These are phyloP conservation scores for Periophthalmus magnuspinnatus DNA, from an alignment of 2,797 vertebrate species.

Conservation along the genomic window DNA sequence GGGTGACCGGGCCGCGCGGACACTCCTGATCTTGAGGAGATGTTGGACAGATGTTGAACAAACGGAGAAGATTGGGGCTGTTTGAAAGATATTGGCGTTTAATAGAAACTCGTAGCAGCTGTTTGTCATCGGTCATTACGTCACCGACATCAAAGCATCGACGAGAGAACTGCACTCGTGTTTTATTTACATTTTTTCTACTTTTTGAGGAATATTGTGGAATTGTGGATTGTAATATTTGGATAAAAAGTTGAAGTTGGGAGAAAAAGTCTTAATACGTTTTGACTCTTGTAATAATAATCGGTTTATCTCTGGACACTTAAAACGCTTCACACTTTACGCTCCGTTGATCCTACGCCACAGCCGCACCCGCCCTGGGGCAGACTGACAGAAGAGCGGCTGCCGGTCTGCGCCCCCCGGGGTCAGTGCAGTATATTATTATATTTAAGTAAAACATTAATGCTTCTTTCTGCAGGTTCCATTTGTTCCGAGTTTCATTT, in stretches of 20 bases:
- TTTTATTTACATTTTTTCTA: not conserved
- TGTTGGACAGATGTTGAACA: slow-evolving; percentile 4
- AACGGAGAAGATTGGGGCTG: not conserved
- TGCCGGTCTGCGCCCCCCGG: too few relatives aligned
- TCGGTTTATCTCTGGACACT: not conserved
- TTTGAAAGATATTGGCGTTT: not conserved
- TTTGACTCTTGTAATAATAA: not conserved
- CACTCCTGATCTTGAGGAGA: not conserved
- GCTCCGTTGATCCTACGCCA: not conserved
- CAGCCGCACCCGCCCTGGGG: not conserved
- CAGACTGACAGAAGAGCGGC: too few relatives aligned
- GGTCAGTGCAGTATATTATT: too few relatives aligned
- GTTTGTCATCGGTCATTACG: slow-evolving; percentile 22
- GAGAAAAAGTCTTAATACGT: not conserved
- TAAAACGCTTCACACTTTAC: not conserved
- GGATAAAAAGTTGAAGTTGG: not conserved
- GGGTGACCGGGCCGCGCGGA: too few relatives aligned
- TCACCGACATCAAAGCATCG: slow-evolving; percentile 7
- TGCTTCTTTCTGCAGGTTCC: too few relatives aligned
- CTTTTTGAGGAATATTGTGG: not conserved
- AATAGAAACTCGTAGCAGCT: slow-evolving; percentile 17
- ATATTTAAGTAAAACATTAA: too few relatives aligned
- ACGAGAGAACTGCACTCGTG: not conserved
- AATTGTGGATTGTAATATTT: too few relatives aligned
- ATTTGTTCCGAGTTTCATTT: too few relatives aligned